A percentile compares a stretch with the other conserved stretches of the same genome.
Conservation (phyloP, 2,113 vertebrate genomes). For the Tringa solitaria region DNA sequence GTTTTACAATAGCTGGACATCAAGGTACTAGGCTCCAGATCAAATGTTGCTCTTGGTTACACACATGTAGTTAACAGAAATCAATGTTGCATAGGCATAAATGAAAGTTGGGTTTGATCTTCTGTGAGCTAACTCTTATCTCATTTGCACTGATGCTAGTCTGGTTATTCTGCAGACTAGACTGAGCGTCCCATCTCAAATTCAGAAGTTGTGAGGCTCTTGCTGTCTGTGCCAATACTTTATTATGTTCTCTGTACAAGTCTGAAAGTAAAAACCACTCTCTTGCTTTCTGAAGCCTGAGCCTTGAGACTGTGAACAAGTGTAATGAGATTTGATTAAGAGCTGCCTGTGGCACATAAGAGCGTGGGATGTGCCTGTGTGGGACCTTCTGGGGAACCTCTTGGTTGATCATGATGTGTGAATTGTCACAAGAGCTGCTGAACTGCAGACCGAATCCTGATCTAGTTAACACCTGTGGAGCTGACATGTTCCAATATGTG, state of each 20-base stretch:
- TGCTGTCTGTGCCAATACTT: neutral
- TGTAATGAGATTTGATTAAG: neutral
- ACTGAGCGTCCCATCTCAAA: neutral
- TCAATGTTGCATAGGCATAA: neutral
- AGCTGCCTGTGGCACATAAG: neutral
- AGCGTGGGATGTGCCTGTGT: neutral
- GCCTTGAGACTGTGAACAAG: neutral
- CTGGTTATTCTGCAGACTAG: neutral
- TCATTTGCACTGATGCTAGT: neutral
- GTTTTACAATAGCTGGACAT: slow-evolving; percentile 20
- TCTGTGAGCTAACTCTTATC: neutral
- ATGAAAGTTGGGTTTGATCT: slow-evolving; percentile 33
- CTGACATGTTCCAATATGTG: neutral
- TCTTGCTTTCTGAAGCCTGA: neutral
- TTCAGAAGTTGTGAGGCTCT: neutral
- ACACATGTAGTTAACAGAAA: slow-evolving; percentile 29
- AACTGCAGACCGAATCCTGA: neutral
- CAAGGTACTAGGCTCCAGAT: slow-evolving; percentile 15
- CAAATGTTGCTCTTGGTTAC: slow-evolving; percentile 52
- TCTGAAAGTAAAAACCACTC: neutral
- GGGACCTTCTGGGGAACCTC: neutral
- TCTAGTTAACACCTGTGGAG: slow-evolving; percentile 14
- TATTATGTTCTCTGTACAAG: neutral
- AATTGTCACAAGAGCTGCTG: slow-evolving; percentile 17
- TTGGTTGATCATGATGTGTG: slow-evolving; percentile 14